Evolutionary conservation across 2,888 invertebrate species (phyloP), one percentile per base, ranked within the genome.

Genomic region (Fissipunctia ypsillon): DNA sequence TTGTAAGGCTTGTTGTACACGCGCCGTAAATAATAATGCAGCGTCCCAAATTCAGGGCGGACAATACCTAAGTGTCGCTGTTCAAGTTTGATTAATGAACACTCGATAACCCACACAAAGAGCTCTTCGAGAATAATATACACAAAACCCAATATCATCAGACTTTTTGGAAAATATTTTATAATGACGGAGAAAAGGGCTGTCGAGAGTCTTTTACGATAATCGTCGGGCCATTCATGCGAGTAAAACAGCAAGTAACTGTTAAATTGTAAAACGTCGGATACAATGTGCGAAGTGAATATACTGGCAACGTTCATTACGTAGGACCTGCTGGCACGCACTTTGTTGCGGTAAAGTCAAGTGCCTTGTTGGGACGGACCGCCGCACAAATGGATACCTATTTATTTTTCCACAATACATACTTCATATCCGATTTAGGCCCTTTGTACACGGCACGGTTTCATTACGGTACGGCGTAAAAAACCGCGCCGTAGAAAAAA

Each of bases 51-150:
- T 87, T 86, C 85, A 73, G 61, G 72, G 74, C 81, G 90, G 89
- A 92, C 91, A 92, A 91, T 91, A 87, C 88, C 85, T 85, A 88
- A 87, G 84, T 91, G 91, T 90, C 91, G 81, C 81, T 82, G 77
- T 85, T 88, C 87, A 90, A 89, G 83, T 90, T 91, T 93, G 92
- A 93, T 93, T 91, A 92, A 93, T 93, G 91, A 88, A 88, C 85
- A 83, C 87, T 84, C 86, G 84, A 89, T 90, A 85, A 72, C 65
- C 70, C 43, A 78, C 86, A 81, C 84, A 84, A 86, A 81, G 78
- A 77, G 57, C 61, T 73, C 63, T 72, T 72, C 63, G 61, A 75
- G 66, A 83, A 84, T 73, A 81, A 80, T 85, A 85, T 71, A 82
- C 78, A 82, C 78, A 78, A 74, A 65, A 82, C 54, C 76, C 63